Conservation (phyloP, 2,797 vertebrate species). For the Pseudotriccus pelzelni region DNA sequence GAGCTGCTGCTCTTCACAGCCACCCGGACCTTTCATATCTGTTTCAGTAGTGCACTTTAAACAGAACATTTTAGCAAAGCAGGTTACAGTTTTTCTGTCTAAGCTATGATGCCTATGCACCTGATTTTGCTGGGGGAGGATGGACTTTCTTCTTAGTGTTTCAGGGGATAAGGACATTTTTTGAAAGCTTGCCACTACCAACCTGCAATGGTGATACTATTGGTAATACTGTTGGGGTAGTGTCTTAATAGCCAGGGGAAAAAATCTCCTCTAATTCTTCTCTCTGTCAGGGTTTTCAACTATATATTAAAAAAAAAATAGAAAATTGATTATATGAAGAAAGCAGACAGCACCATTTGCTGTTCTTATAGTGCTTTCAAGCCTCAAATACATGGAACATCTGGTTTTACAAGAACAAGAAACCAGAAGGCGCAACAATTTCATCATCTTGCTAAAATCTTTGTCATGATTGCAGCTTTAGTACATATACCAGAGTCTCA, state of each 20-base stretch:
- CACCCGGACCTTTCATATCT: neutral
- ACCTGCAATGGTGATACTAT: neutral
- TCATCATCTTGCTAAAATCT: neutral
- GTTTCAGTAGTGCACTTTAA: neutral
- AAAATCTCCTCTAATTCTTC: neutral
- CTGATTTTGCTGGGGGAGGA: neutral
- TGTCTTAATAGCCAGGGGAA: neutral
- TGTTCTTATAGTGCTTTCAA: neutral
- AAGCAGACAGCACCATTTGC: neutral
- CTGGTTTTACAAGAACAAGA: slow-evolving; percentile 2
- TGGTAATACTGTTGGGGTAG: neutral
- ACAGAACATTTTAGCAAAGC: neutral
- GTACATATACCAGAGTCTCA: neutral
- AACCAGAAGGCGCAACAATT: neutral
- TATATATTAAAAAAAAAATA: neutral
- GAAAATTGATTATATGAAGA: neutral
- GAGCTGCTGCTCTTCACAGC: neutral
- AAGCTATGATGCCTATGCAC: neutral
- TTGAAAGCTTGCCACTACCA: neutral
- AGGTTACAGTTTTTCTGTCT: neutral
- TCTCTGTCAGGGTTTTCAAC: neutral
- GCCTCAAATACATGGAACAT: neutral
- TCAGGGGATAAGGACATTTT: neutral
- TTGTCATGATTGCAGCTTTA: neutral
- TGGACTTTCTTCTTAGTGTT: neutral